phyloP scores from a whole-genome alignment of 2,113 vertebrate genomes.

The Pampusana beccarii region DNA sequence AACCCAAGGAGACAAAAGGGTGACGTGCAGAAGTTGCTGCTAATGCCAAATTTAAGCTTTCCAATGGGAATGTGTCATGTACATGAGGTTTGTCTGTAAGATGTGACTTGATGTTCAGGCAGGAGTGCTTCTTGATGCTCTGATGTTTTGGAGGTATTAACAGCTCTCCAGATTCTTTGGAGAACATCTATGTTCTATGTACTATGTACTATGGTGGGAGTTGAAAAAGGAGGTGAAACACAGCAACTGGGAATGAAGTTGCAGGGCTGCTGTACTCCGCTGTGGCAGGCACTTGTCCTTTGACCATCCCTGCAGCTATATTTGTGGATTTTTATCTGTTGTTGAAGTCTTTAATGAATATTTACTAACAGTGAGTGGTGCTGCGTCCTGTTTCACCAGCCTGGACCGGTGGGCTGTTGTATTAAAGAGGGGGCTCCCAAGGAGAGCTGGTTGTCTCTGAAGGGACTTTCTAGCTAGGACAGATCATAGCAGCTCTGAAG shows the following conservation, averaged over 20 bases:
- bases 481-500: not conserved
- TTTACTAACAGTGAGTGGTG: not conserved
- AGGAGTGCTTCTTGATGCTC: not conserved
- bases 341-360: not conserved
- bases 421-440: not conserved
- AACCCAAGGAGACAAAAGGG: slow-evolving; percentile 55
- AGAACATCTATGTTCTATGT: not conserved
- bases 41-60: slow-evolving; percentile 25
- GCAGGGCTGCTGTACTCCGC: not conserved
- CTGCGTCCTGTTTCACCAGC: not conserved
- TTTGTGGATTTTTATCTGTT: not conserved
- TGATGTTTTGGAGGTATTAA: not conserved
- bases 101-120: not conserved
- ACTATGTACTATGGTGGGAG: not conserved
- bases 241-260: accelerated
- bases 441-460: not conserved
- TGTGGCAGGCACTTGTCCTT: not conserved
- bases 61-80: not conserved
- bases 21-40: slow-evolving; percentile 26
- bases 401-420: accelerated
- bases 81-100: not conserved
- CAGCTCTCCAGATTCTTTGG: not conserved
- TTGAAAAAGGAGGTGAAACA: not conserved
- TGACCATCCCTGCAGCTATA: accelerated
- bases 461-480: not conserved